Evolutionary conservation across 2,888 invertebrate genomes (phyloP), one percentile per base, ranked within the genome.

Genomic region (Villa cingulata): DNA sequence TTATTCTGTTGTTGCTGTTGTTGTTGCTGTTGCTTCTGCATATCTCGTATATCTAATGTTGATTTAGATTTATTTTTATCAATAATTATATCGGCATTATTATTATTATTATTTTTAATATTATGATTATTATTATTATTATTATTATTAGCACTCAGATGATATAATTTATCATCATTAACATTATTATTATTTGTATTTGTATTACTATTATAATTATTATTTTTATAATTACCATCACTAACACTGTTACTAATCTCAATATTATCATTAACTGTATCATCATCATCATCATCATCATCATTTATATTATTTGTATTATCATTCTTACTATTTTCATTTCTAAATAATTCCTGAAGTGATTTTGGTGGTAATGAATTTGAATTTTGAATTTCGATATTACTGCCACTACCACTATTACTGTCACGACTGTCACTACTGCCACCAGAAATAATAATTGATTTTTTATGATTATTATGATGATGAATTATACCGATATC

Each of bases 21-120:
- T 49, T 65, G 65, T 3, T 61, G 56, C 1, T 65, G 57, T 62
- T 64, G 61, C 48, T 66, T 63, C 49, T 64, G 64, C 36, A 45
- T 42, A 29, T 46, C 27, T 50, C 41, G 40, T 23, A 49, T 49
- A 39, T 46, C 46, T 14, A 46, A 20, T 34, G 43, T 29, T 17
- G 38, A 19, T 2, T 37, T 23, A n/a, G 27, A 36, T 17, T 17
- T 29, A 17, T 17, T 18, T 19, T 27, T 36, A n/a, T 41, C 45
- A 14, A 32, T 48, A 43, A 54, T 23, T 23, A 7, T 4, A 55
- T 4, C 50, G 52, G 12, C 58, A 57, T 17, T 59, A 59, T 36
- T 61, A 58, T 23, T 23, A 4, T 23, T 23, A 23, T 23, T 7
- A 7, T 23, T 23, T 6, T 23, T 23, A 7, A 6, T 23, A 23